phyloP scores from a whole-genome alignment of 1,140 invertebrate genomes.

The Saccostrea glomerata region DNA sequence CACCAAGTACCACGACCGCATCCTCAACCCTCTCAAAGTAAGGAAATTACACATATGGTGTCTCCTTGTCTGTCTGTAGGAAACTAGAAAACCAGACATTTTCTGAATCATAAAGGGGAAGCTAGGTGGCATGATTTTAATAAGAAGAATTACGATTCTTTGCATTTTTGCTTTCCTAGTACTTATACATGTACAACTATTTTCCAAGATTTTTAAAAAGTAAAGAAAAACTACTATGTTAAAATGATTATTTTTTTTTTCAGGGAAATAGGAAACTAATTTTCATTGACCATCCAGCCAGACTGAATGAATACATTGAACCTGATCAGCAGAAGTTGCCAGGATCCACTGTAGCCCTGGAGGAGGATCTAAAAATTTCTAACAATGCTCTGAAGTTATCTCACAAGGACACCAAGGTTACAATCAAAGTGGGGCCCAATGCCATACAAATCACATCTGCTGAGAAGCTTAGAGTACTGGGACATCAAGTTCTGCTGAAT shows the following conservation, averaged over 20 bases:
- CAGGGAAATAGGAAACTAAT: constrained; percentile 94
- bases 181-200: too few species aligned
- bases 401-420: constrained; percentile 98
- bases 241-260: constrained; percentile 57
- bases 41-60: too few species aligned
- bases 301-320: constrained; percentile 94
- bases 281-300: constrained; percentile 93
- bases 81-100: too few species aligned
- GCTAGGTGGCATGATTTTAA: too few species aligned
- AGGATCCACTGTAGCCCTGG: constrained; percentile 95
- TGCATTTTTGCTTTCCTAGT: too few species aligned
- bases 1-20: constrained; percentile 97
- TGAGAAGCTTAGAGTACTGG: constrained; percentile 97
- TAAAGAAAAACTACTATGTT: too few species aligned
- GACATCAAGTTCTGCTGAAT: constrained; percentile 94
- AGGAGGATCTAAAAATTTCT: constrained; percentile 98
- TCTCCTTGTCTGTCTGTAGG: too few species aligned
- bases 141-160: too few species aligned
- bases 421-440: constrained; percentile 96
- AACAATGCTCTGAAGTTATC: constrained; percentile 96
- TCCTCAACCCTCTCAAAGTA: constrained; percentile 91
- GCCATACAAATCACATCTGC: constrained; percentile 97
- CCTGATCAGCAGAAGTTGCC: constrained; percentile 96
- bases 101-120: too few species aligned
- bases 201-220: too few species aligned